Evolutionary conservation across 2,113 vertebrate genomes (phyloP), one percentile per base, ranked within the genome.

Genomic region (Clupea harengus): DNA sequence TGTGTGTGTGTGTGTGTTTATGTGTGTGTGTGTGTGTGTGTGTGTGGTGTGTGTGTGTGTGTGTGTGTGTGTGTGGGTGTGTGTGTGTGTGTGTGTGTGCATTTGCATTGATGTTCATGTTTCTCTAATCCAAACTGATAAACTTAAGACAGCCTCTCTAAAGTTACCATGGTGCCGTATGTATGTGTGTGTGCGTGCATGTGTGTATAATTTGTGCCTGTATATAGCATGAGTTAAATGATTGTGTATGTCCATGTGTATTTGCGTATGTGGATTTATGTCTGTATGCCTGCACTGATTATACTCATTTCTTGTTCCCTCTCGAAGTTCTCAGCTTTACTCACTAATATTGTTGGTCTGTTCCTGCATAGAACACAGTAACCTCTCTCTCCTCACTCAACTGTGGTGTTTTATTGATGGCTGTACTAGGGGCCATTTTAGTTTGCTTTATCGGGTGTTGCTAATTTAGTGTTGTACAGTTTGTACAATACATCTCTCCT

Each of bases 41-140:
- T 84, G 18, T 1, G 22, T 82, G 84, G 45, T 39, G 39, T 39
- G 39, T 39, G 39, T 39, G 39, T 39, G 39, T 39, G 39, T 39
- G 11, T 84, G 44, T 47, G 39, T 84, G 22, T 81, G 67, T 54
- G 45, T 78, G 17, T 25, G n/a, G 67, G 52, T 4, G 22, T 64
- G 85, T 1, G 22, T 82, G 84, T 50, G 45, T 81, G 84, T 49
- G 25, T 83, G 82, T 82, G 49, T 84, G 50, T 84, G 18, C 17
- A 10, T 85, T 6, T 28, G 9, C 1, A 11, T 11, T 50, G n/a
- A 49, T 49, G 47, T 18, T 80, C 28, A 13, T 44, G 47, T 78
- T 64, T 45, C 13, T 39, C 28, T 47, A 83, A 50, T 83, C 25
- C 64, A 32, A 15, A 67, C 11, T 44, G 54, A 45, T 60, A 25